These are phyloP conservation scores for Ophonus ardosiacus DNA, from an alignment of 2,888 invertebrate species.

Conservation along the genomic window DNA sequence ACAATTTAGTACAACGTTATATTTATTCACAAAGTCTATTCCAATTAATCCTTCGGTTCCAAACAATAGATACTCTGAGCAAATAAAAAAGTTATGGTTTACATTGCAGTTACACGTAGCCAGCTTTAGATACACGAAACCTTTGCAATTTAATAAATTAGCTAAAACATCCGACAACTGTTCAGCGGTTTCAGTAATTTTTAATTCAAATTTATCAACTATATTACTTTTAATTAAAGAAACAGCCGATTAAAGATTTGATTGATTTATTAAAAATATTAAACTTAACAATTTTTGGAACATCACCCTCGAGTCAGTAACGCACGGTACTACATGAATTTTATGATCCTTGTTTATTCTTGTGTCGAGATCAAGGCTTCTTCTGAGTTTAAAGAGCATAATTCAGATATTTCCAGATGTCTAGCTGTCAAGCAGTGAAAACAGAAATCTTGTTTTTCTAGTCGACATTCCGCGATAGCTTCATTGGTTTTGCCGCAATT, in stretches of 20 bases:
- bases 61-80: neutral
- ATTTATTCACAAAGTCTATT: neutral
- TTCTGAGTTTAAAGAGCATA: neutral
- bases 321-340: neutral
- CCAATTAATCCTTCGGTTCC: neutral
- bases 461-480: neutral
- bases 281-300: neutral
- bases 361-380: neutral
- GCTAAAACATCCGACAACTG: neutral
- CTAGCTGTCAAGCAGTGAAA: neutral
- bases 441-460: neutral
- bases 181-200: neutral
- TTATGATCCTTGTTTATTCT: neutral
- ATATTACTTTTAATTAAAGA: neutral
- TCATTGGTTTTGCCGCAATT: neutral
- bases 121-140: neutral
- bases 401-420: neutral
- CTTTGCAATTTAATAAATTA: neutral
- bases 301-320: neutral
- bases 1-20: neutral
- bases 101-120: neutral
- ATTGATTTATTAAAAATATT: neutral
- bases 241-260: neutral
- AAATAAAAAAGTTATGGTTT: neutral
- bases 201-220: neutral